phyloP scores from a whole-genome alignment of 2,888 invertebrate species.

The Polyploca ridens region DNA sequence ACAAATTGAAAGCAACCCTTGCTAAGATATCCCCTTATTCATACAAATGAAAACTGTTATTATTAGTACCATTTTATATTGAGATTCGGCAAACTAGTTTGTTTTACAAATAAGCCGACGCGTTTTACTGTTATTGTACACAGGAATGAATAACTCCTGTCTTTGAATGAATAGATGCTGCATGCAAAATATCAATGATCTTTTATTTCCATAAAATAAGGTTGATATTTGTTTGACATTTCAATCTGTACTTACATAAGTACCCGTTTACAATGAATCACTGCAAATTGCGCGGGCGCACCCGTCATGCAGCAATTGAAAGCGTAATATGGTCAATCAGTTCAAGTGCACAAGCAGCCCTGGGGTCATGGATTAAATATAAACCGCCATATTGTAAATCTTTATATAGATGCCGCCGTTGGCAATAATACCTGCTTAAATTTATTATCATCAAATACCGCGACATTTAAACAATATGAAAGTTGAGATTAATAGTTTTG shows the following conservation, averaged over 20 bases:
- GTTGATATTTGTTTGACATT: conserved; percentile 7
- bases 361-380: conserved; percentile 59
- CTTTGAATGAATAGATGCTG: not conserved
- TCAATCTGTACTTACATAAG: not conserved
- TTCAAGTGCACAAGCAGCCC: conserved; percentile 67
- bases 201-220: conserved; percentile 11
- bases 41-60: not conserved
- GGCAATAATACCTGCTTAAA: not conserved
- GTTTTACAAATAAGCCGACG: not conserved
- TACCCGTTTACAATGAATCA: conserved; percentile 46
- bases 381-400: conserved; percentile 29
- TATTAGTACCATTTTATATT: not conserved
- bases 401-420: not conserved
- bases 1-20: not conserved
- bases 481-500: conserved; percentile 12
- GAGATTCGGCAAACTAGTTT: not conserved
- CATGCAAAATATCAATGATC: not conserved
- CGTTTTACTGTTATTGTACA: not conserved
- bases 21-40: not conserved
- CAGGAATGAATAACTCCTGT: no score
- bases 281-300: conserved; percentile 34
- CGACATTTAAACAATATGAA: not conserved
- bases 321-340: conserved; percentile 73
- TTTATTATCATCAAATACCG: not conserved
- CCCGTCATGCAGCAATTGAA: conserved; percentile 52